phyloP scores from a whole-genome alignment of 2,797 vertebrate species.

The Urosaurus nigricauda region DNA sequence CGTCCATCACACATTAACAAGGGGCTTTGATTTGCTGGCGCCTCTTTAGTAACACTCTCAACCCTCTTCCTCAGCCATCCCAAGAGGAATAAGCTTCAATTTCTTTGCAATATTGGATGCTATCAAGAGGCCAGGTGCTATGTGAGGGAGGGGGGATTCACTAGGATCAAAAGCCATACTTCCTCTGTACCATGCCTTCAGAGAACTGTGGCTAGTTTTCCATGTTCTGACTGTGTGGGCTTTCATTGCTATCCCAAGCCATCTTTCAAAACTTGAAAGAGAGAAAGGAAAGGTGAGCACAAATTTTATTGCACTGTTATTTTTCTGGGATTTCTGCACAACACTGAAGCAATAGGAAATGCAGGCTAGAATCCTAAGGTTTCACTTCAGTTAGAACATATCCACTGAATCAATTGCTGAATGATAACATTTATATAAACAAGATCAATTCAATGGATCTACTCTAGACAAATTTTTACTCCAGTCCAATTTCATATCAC shows the following conservation, averaged over 20 bases:
- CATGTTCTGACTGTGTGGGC: background rate
- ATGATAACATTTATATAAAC: no score
- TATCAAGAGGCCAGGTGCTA: conserved; percentile 35
- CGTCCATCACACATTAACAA: conserved; percentile 46
- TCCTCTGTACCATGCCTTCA: background rate
- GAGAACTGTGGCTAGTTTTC: background rate
- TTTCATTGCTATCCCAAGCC: background rate
- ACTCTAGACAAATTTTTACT: no score
- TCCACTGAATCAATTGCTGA: no score
- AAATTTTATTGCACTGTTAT: background rate
- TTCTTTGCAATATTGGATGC: conserved; percentile 33
- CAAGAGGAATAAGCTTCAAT: conserved; percentile 25
- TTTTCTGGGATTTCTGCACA: background rate
- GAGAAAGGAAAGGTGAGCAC: background rate
- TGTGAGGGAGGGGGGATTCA: background rate
- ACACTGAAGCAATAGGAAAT: background rate
- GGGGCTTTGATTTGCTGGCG: conserved; percentile 39
- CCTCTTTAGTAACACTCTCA: conserved; percentile 20
- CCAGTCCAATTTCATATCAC: no score
- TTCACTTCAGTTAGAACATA: no score
- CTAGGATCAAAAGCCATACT: background rate
- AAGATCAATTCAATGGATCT: no score
- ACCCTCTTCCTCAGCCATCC: conserved; percentile 19
- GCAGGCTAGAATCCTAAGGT: no score
- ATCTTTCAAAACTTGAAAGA: background rate